Percentiles rank a stretch among this genome's conserved stretches.
Conservation (phyloP, 2,113 vertebrate genomes). For the Dolichotis patagonum region DNA sequence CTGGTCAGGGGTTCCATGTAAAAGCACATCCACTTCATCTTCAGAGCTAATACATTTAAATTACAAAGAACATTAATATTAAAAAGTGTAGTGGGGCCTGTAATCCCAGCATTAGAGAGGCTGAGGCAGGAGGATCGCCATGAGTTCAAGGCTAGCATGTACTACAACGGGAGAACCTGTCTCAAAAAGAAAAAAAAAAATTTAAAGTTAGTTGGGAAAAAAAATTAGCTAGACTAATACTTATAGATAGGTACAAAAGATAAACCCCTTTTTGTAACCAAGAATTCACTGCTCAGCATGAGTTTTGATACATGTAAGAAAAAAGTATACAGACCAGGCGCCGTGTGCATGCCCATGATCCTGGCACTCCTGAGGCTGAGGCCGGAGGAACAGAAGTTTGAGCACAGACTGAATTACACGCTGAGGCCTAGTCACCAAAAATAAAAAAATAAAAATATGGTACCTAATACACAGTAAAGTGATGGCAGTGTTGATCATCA, state of each 20-base stretch:
- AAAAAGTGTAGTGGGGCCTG: neutral
- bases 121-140: too few relatives aligned
- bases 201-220: too few relatives aligned
- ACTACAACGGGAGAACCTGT: neutral
- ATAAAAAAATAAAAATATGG: neutral
- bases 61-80: slow-evolving; percentile 31
- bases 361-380: neutral
- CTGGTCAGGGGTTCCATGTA: slow-evolving; percentile 95
- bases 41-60: slow-evolving; percentile 90
- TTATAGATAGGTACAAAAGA: neutral
- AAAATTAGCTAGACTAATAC: neutral
- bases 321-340: neutral
- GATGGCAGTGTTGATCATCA: neutral
- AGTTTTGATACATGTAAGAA: neutral
- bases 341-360: neutral
- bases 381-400: neutral
- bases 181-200: neutral
- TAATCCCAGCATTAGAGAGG: too few relatives aligned
- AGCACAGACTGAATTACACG: neutral
- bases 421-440: neutral
- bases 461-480: neutral
- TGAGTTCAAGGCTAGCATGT: neutral
- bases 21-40: slow-evolving; percentile 96
- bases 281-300: neutral
- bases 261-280: neutral